Evolutionary conservation across 2,888 invertebrate genomes (phyloP).

Genomic region (Eupithecia subfuscata): DNA sequence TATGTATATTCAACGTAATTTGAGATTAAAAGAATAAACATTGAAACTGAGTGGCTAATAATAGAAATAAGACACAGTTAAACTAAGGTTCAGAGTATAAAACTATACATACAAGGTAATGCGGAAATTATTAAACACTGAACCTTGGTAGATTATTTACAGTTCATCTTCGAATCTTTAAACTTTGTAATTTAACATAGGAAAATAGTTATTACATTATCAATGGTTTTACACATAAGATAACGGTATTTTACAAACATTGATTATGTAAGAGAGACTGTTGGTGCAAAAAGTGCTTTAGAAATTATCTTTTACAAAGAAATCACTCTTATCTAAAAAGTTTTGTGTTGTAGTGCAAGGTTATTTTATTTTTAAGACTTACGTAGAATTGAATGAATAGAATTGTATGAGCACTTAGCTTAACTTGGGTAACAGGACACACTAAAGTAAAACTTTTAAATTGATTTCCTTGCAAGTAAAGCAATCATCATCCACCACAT

Average conservation of each 20-base stretch:
- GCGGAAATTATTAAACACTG: too few relatives aligned
- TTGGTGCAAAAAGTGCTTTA: constrained; percentile 65
- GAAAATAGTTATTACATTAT: constrained; percentile 30
- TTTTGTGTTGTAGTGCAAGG: constrained; percentile 36
- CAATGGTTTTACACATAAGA: constrained; percentile 46
- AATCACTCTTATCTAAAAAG: constrained; percentile 42
- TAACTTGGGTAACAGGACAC: too few relatives aligned
- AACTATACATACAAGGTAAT: background rate
- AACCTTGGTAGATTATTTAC: too few relatives aligned
- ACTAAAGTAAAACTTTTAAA: too few relatives aligned
- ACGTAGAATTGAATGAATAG: too few relatives aligned
- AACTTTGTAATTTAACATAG: too few relatives aligned
- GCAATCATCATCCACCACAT: constrained; percentile 52
- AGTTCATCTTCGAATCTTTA: too few relatives aligned
- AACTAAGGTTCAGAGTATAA: background rate
- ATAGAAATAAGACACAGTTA: background rate
- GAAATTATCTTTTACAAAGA: constrained; percentile 45
- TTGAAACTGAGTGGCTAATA: background rate
- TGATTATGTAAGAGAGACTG: constrained; percentile 60
- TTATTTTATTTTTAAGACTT: too few relatives aligned
- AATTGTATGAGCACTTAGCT: too few relatives aligned
- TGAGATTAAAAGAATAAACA: background rate
- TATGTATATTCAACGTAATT: constrained; percentile 15
- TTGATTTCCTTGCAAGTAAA: constrained; percentile 33
- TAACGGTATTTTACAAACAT: constrained; percentile 67